These are phyloP conservation scores for Hypercompe scribonia DNA, from an alignment of 2,888 invertebrate genomes.

Conservation along the genomic window DNA sequence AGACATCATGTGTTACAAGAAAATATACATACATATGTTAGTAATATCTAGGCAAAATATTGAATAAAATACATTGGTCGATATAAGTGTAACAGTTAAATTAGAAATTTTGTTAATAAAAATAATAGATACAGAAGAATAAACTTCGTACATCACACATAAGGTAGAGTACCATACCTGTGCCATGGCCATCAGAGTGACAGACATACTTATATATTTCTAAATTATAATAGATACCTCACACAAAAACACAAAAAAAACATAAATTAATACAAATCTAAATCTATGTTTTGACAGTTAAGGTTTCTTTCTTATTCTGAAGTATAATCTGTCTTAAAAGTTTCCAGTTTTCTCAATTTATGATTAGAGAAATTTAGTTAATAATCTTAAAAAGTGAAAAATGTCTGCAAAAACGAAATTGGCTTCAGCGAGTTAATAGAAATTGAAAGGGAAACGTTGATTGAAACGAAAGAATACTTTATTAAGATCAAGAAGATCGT, in stretches of 20 bases:
- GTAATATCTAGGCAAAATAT: background rate
- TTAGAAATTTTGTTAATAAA: background rate
- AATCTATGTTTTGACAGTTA: background rate
- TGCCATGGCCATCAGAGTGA: no score
- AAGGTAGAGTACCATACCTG: no score
- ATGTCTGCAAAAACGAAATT: background rate
- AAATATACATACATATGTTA: no score
- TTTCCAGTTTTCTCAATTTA: background rate
- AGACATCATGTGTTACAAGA: no score
- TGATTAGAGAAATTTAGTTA: background rate
- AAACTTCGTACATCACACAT: no score
- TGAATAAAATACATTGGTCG: background rate
- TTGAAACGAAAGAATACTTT: conserved; percentile 8
- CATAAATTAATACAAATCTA: no score
- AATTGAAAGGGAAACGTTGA: conserved; percentile 3
- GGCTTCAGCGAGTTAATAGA: background rate
- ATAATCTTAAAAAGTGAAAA: background rate
- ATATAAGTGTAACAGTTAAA: background rate
- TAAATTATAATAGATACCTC: no score
- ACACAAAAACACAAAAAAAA: no score
- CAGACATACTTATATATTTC: no score
- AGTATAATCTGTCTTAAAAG: no score
- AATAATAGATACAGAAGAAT: no score
- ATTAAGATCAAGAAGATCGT: conserved; percentile 7
- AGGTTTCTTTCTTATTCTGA: no score